A percentile compares a stretch with the other conserved stretches of the same genome.
These are phyloP conservation scores for Eulemur rubriventer DNA, from an alignment of 2,797 vertebrate species.

Conservation along the genomic window DNA sequence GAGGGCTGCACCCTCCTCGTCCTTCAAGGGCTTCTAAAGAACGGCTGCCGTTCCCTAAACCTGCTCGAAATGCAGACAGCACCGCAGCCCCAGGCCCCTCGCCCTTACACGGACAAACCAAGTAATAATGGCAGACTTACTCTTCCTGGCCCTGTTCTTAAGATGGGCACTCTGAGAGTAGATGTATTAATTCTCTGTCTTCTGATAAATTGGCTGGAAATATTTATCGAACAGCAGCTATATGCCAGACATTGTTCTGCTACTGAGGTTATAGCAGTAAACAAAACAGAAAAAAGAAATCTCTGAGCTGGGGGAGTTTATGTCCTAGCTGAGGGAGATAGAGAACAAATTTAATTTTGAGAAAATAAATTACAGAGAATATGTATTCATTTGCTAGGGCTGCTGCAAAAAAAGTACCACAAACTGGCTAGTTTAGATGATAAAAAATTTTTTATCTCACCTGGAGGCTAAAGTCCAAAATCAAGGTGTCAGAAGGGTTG, in stretches of 20 bases:
- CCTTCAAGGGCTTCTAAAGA: slow-evolving; percentile 17
- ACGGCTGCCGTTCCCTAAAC: slow-evolving; percentile 67
- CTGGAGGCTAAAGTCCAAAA: neutral
- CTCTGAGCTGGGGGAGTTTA: neutral
- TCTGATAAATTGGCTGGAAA: neutral
- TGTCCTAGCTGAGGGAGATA: neutral
- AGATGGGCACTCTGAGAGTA: neutral
- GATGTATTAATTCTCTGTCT: slow-evolving; percentile 23
- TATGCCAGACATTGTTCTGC: neutral
- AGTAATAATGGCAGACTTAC: neutral
- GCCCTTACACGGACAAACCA: neutral
- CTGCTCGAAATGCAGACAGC: slow-evolving; percentile 27
- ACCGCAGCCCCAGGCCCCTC: slow-evolving; percentile 36
- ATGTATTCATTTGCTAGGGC: neutral
- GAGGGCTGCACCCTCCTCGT: slow-evolving; percentile 72
- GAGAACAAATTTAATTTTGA: neutral
- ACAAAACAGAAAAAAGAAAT: neutral
- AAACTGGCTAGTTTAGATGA: neutral
- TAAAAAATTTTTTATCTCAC: neutral
- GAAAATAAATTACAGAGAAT: neutral
- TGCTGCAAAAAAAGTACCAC: neutral
- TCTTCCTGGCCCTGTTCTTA: neutral
- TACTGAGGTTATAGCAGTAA: neutral
- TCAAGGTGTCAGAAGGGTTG: neutral
- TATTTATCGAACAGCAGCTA: neutral